A percentile compares a stretch with the other conserved stretches of the same genome.
These are phyloP conservation scores for Pachycephus smyrnensis DNA, from an alignment of 2,888 invertebrate genomes.

Conservation along the genomic window DNA sequence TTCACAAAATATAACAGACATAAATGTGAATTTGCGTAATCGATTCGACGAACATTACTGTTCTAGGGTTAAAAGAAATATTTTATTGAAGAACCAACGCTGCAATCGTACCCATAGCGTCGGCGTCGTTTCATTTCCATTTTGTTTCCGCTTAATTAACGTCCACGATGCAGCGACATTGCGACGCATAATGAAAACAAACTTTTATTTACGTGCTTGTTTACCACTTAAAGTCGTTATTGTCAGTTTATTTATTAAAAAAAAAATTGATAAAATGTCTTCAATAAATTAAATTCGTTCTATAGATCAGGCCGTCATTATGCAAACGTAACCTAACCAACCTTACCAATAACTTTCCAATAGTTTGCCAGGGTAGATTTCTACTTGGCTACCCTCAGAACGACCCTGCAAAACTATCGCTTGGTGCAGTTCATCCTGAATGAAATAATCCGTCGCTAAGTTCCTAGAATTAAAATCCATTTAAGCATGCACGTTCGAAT, in stretches of 20 bases:
- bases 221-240: not conserved
- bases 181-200: not conserved
- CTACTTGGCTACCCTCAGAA: not conserved
- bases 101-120: not conserved
- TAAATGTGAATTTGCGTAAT: too few relatives aligned
- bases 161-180: not conserved
- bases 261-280: not conserved
- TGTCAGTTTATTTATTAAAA: not conserved
- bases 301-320: not conserved
- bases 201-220: not conserved
- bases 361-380: not conserved
- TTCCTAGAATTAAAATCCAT: constrained; percentile 38
- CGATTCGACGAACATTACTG: too few relatives aligned
- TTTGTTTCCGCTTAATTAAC: not conserved
- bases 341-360: not conserved
- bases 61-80: not conserved
- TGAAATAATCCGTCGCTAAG: constrained; percentile 35
- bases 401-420: not conserved
- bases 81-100: not conserved
- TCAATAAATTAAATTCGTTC: not conserved
- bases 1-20: too few relatives aligned
- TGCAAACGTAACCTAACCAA: not conserved
- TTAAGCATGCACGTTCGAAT: constrained; percentile 23
- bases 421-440: not conserved
- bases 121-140: not conserved